Conservation (phyloP, 2,797 vertebrate genomes). For the Gila robusta region DNA sequence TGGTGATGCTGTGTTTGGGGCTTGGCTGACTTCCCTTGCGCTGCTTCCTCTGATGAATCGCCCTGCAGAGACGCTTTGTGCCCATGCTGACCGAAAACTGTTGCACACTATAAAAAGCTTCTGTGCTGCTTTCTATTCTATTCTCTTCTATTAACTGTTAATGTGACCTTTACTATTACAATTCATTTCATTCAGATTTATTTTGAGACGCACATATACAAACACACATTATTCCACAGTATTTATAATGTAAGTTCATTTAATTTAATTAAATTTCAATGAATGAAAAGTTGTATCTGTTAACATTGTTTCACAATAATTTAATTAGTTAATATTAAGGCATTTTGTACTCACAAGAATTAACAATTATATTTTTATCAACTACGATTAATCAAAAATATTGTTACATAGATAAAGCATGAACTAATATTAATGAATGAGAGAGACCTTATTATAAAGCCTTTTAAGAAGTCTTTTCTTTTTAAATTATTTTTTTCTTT, state of each 20-base stretch:
- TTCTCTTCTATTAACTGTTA: neutral
- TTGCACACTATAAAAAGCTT: conserved; percentile 12
- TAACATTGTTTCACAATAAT: neutral
- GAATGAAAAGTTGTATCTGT: neutral
- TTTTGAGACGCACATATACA: neutral
- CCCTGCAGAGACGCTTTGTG: conserved; percentile 53
- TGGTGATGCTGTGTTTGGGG: conserved; percentile 48
- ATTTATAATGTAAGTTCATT: neutral
- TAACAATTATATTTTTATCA: neutral
- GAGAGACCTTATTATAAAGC: neutral
- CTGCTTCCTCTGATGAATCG: conserved; percentile 58
- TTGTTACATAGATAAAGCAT: neutral
- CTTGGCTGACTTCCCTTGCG: conserved; percentile 52
- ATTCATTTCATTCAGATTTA: neutral
- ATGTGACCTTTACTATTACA: neutral
- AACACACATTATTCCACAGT: neutral
- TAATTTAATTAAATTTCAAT: neutral
- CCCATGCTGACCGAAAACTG: conserved; percentile 22
- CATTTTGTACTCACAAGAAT: neutral
- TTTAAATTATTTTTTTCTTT: neutral
- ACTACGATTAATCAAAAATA: neutral
- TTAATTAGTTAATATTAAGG: neutral
- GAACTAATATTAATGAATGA: neutral
- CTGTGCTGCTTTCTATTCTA: neutral
- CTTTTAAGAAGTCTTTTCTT: neutral